Evolutionary conservation across 92 coral and sea anemone genomes (phyloP).

Genomic region (Epizoanthus stellaris): DNA sequence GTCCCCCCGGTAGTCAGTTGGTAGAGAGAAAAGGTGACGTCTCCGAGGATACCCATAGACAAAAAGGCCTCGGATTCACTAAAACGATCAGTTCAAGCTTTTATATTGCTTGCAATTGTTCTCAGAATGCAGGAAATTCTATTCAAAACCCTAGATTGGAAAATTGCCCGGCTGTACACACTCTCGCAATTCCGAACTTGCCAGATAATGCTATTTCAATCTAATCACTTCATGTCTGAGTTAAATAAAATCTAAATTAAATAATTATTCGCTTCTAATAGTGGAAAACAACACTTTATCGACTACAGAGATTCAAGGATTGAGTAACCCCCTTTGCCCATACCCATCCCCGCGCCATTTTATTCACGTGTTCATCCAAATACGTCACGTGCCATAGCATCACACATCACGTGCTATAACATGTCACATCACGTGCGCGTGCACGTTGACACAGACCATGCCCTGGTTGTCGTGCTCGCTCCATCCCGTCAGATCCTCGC

Average conservation of each 20-base stretch:
- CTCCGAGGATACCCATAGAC: too few relatives aligned
- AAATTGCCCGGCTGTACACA: too few relatives aligned
- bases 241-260: neutral
- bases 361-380: neutral
- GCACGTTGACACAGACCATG: conserved; percentile 31
- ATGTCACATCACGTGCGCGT: conserved; percentile 22
- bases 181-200: too few relatives aligned
- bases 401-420: neutral
- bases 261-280: neutral
- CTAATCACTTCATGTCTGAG: neutral
- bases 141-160: too few relatives aligned
- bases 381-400: neutral
- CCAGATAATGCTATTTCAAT: neutral
- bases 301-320: neutral
- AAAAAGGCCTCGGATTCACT: too few relatives aligned
- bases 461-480: conserved; percentile 41
- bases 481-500: conserved; percentile 57
- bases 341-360: neutral
- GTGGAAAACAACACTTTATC: neutral
- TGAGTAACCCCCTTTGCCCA: neutral
- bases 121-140: too few relatives aligned
- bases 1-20: too few relatives aligned
- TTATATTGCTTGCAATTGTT: too few relatives aligned
- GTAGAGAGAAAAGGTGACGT: too few relatives aligned
- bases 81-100: too few relatives aligned